phyloP scores from a whole-genome alignment of 2,113 vertebrate species.

The Collichthys lucidus region DNA sequence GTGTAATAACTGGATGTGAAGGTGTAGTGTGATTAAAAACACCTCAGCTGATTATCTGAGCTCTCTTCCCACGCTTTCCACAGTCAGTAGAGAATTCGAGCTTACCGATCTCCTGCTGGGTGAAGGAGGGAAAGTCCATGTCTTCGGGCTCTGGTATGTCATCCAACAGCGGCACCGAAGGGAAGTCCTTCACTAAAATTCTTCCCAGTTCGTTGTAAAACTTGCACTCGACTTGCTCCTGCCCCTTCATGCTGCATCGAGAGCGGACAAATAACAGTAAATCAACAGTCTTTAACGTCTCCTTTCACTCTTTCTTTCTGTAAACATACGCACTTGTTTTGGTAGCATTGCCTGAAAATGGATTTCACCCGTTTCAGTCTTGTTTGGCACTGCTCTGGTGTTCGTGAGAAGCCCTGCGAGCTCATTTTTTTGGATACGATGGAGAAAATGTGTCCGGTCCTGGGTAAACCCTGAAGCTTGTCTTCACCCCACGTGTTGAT shows the following conservation, averaged over 20 bases:
- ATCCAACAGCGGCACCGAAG: constrained; percentile 38
- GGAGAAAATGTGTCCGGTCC: constrained; percentile 77
- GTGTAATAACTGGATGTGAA: neutral
- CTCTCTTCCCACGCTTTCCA: no score
- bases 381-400: constrained; percentile 82
- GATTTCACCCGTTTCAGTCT: constrained; percentile 80
- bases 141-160: constrained; percentile 63
- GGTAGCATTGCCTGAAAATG: constrained; percentile 80
- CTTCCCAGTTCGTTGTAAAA: constrained; percentile 80
- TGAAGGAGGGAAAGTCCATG: constrained; percentile 43
- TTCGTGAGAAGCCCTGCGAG: constrained; percentile 75
- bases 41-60: neutral
- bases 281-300: neutral
- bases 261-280: neutral
- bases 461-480: constrained; percentile 71
- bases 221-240: constrained; percentile 75
- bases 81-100: neutral
- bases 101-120: constrained; percentile 70
- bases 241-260: constrained; percentile 62
- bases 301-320: neutral
- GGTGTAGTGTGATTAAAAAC: neutral
- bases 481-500: constrained; percentile 81
- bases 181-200: constrained; percentile 74
- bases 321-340: constrained; percentile 72
- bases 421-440: constrained; percentile 78